Evolutionary conservation across 2,797 vertebrate species (phyloP).

Genomic region (Adelosebastes latens): DNA sequence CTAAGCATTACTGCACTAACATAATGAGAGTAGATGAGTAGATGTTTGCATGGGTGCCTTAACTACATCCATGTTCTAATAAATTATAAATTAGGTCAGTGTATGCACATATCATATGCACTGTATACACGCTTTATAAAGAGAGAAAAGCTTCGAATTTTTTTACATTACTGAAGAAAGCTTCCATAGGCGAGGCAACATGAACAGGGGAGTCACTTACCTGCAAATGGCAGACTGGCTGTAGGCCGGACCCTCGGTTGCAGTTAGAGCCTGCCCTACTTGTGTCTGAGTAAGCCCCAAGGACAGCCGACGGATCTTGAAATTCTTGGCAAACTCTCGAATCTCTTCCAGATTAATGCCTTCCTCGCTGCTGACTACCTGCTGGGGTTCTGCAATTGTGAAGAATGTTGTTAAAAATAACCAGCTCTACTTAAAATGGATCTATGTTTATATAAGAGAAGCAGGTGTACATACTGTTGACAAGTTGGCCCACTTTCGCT

Average conservation of each 20-base stretch:
- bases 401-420: slow-evolving; percentile 62
- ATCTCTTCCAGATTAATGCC: slow-evolving; percentile 98
- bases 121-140: background rate
- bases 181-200: background rate
- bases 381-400: slow-evolving; percentile 85
- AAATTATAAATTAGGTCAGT: background rate
- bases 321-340: slow-evolving; percentile 98
- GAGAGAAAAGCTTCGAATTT: background rate
- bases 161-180: background rate
- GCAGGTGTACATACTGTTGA: slow-evolving; percentile 88
- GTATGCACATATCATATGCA: background rate
- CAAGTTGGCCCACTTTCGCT: slow-evolving; percentile 93
- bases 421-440: slow-evolving; percentile 21
- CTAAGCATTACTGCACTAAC: background rate
- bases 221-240: slow-evolving; percentile 99
- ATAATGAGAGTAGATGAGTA: background rate
- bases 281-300: slow-evolving; percentile 97
- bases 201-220: slow-evolving; percentile 68
- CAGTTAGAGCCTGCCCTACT: slow-evolving; percentile 96
- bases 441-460: slow-evolving; percentile 30
- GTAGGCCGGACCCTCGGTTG: slow-evolving; percentile 96
- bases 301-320: slow-evolving; percentile 96
- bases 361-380: slow-evolving; percentile 86
- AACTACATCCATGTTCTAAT: background rate
- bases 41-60: background rate